Conservation (phyloP, 2,113 vertebrate species). For the Ifrita kowaldi region DNA sequence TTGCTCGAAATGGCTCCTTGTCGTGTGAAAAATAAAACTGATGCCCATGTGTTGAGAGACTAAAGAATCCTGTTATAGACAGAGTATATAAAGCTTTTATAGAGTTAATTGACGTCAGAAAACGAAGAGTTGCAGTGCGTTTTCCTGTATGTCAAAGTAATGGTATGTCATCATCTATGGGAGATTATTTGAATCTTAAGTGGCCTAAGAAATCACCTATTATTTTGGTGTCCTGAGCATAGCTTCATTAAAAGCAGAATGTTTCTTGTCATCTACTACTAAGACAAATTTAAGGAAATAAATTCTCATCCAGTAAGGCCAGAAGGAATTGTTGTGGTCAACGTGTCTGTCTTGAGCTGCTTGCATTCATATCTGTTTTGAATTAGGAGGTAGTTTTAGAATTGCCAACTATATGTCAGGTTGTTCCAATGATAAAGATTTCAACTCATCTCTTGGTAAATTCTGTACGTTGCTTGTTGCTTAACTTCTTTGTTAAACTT, state of each 20-base stretch:
- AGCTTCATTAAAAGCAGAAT: not conserved
- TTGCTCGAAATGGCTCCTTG: accelerated
- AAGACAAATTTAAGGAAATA: not conserved
- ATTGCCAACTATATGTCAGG: not conserved
- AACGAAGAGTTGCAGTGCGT: not conserved
- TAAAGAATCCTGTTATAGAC: not conserved
- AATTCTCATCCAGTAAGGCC: not conserved
- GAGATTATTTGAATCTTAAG: not conserved
- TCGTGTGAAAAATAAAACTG: accelerated
- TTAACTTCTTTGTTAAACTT: not conserved
- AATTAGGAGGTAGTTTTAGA: not conserved
- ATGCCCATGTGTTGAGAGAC: not conserved
- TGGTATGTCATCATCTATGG: not conserved
- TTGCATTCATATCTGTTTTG: not conserved
- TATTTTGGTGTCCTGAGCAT: not conserved
- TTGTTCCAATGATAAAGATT: not conserved
- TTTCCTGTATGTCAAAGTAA: not conserved
- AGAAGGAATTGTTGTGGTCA: not conserved
- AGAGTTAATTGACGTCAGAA: too few relatives aligned
- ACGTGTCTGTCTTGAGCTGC: not conserved
- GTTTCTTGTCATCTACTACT: not conserved
- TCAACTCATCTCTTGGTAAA: not conserved
- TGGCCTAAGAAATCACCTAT: not conserved
- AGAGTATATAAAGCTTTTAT: not conserved
- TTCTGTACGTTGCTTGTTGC: accelerated